Evolutionary conservation across 1,140 invertebrate genomes (phyloP).

Genomic region (Dolichoris vasculosae): DNA sequence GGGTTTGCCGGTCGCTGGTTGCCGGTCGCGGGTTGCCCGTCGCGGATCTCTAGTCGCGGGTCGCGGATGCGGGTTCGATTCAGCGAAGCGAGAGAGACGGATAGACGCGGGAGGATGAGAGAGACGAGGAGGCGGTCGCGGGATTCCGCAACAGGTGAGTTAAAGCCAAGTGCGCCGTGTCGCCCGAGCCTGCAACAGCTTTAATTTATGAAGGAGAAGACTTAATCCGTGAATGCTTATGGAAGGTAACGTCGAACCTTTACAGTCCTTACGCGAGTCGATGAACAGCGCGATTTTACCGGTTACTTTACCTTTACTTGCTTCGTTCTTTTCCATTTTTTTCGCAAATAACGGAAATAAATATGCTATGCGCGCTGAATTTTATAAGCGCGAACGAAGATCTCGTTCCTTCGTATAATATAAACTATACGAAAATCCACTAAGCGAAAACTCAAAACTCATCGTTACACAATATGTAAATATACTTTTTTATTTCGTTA

Average conservation of each 20-base stretch:
- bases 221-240: conserved; percentile 54
- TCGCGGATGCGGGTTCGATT: conserved; percentile 47
- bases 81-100: neutral
- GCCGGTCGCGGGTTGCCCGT: no score
- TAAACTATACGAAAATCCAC: no score
- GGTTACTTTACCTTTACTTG: neutral
- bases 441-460: no score
- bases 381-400: no score
- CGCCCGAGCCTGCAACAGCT: conserved; percentile 32
- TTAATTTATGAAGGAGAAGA: conserved; percentile 54
- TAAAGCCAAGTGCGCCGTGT: conserved; percentile 43
- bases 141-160: conserved; percentile 48
- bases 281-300: neutral
- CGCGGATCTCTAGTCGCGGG: no score
- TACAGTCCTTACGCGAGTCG: neutral
- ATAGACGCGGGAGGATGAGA: neutral
- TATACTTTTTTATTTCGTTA: no score
- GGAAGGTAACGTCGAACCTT: neutral
- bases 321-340: neutral
- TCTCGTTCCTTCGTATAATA: no score
- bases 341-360: no score
- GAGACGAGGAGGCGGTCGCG: neutral
- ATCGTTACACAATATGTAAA: no score
- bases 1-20: no score
- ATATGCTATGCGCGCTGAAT: no score